Base-by-base conservation (phyloP, 2,888 invertebrate genomes). In the Drosophila mimetica region DNA sequence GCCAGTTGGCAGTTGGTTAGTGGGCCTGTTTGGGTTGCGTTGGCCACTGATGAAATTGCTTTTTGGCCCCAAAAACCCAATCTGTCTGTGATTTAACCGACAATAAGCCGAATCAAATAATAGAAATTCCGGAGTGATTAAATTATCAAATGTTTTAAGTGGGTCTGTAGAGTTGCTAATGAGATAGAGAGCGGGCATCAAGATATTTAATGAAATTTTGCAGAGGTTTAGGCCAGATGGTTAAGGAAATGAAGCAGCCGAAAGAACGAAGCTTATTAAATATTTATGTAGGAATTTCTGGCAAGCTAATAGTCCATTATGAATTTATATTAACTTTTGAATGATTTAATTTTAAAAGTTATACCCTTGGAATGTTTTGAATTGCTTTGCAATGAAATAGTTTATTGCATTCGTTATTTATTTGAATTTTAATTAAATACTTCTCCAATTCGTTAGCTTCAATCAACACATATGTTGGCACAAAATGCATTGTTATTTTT, bases 21-120 rank as follows among this genome's bases (percentile, higher is more conserved):
- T 28, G 65, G 54, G 44, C 44, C 16, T 11, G 22, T 22, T 20
- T 36, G 18, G 46, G 36, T 20, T 32, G 47, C 9, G 39, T 28
- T 22, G 53, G 52, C 51, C 52, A 63, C 64, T 42, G 65, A 60
- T 70, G 50, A 60, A 70, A 69, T 70, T 70, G 70, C 70, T 70
- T 70, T 70, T 54, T 47, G 54, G 60, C 37, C 48, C 16, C 32
- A 13, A 55, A 41, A 47, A 55, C 57, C 42, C 61, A 52, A 52
- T 48, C 44, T 28, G 55, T 44, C 66, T 54, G 54, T 66, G 66
- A 65, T 66, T 66, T 65, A 54, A 66, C 65, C 67, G 50, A 58
- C 69, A 58, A 66, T 67, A 58, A 57, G 66, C 66, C 9, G 51
- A 66, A 57, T 50, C 67, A 66, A 67, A 66, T 67, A 51, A 66